Conservation (phyloP, 1,140 invertebrate species). For the Drosophila mayri region DNA sequence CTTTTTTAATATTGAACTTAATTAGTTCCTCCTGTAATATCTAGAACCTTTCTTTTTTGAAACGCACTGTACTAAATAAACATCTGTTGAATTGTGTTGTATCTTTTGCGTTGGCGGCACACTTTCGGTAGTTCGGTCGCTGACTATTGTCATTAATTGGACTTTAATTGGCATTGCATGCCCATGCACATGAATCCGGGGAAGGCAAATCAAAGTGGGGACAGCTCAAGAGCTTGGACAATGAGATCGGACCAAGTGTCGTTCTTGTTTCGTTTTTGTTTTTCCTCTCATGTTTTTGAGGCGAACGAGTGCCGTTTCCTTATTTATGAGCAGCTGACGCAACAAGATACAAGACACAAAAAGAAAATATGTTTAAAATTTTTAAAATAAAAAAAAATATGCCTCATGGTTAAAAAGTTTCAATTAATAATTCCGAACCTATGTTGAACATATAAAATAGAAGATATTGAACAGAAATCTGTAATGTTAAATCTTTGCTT, state of each 20-base stretch:
- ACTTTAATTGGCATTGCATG: conserved; percentile 73
- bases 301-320: conserved; percentile 26
- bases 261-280: conserved; percentile 13
- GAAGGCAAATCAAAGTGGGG: conserved; percentile 38
- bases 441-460: too few relatives aligned
- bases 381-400: neutral
- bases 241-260: conserved; percentile 30
- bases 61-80: conserved; percentile 15
- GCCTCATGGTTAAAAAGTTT: neutral
- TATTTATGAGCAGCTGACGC: conserved; percentile 72
- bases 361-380: neutral
- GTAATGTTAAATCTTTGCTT: neutral
- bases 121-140: conserved; percentile 45
- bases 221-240: conserved; percentile 16
- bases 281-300: conserved; percentile 21
- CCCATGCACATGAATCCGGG: conserved; percentile 15
- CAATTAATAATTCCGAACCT: neutral
- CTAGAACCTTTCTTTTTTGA: neutral
- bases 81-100: conserved; percentile 24
- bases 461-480: neutral
- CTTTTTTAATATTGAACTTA: too few relatives aligned
- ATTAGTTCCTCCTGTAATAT: neutral
- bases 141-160: conserved; percentile 75
- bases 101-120: conserved; percentile 67
- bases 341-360: conserved; percentile 21